phyloP scores from a whole-genome alignment of 2,888 invertebrate species.

The Standfussiana lucernea region DNA sequence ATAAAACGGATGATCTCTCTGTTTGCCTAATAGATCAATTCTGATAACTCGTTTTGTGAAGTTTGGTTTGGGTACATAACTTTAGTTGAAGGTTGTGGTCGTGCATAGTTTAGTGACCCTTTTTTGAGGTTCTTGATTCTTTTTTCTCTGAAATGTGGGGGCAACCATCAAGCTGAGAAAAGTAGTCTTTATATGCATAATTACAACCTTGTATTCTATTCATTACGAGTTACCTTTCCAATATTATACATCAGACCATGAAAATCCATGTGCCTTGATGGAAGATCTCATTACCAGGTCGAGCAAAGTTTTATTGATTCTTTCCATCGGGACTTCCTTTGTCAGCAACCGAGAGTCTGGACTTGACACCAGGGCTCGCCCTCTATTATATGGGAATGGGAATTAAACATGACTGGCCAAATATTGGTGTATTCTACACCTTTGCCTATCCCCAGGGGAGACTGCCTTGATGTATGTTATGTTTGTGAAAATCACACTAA shows the following conservation, averaged over 20 bases:
- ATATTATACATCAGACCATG: not conserved
- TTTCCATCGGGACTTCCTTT: not conserved
- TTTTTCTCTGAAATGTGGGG: not conserved
- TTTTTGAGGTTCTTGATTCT: not conserved
- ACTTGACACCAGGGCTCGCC: not conserved
- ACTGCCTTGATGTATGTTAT: not conserved
- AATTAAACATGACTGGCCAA: not conserved
- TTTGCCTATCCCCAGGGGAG: not conserved
- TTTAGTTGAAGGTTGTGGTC: constrained; percentile 15
- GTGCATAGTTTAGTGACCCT: not conserved
- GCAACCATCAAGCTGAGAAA: not conserved
- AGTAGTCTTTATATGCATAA: not conserved
- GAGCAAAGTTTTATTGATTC: not conserved
- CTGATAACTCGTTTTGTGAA: constrained; percentile 48
- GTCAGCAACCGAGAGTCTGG: not conserved
- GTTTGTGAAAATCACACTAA: not conserved
- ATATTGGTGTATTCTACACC: not conserved
- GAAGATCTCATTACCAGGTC: not conserved
- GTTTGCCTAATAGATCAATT: constrained; percentile 53
- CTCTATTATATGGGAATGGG: not conserved
- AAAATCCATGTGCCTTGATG: not conserved
- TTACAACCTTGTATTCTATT: not conserved
- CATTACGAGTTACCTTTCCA: not conserved
- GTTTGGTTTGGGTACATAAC: constrained; percentile 29
- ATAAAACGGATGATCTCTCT: constrained; percentile 37